A percentile compares a stretch with the other conserved stretches of the same genome.
These are phyloP conservation scores for Carlito syrichta DNA, from an alignment of 2,113 vertebrate species.

Conservation along the genomic window DNA sequence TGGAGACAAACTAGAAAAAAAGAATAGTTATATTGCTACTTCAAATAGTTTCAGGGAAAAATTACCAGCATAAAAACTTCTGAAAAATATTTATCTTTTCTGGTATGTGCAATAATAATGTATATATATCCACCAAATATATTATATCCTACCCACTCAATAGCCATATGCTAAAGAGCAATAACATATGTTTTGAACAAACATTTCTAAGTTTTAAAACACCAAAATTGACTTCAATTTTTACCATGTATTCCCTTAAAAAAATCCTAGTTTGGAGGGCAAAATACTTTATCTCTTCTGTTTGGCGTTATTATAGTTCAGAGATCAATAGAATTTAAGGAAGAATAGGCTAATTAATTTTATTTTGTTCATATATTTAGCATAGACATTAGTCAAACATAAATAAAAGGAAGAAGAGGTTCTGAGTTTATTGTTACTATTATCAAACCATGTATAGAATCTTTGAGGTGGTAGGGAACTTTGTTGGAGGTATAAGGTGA, in stretches of 20 bases:
- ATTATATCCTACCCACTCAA: background rate
- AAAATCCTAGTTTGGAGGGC: background rate
- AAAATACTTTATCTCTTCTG: background rate
- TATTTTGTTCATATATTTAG: constrained; percentile 9
- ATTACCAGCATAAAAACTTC: background rate
- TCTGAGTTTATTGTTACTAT: background rate
- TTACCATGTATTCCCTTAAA: background rate
- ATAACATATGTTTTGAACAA: background rate
- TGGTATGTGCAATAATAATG: background rate
- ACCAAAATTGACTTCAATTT: background rate
- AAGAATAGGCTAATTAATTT: background rate
- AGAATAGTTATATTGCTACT: background rate
- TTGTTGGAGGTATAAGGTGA: background rate
- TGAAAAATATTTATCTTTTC: background rate
- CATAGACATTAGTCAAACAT: background rate
- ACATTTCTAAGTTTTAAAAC: background rate
- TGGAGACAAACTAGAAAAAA: background rate
- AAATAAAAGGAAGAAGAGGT: background rate
- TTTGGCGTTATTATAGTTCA: background rate
- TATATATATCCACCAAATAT: background rate
- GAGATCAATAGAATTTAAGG: background rate
- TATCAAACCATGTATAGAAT: background rate
- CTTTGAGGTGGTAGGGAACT: background rate
- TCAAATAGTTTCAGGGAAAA: background rate
- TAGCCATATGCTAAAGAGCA: background rate